Evolutionary conservation across 2,113 vertebrate species (phyloP).

Genomic region (Bos javanicus): DNA sequence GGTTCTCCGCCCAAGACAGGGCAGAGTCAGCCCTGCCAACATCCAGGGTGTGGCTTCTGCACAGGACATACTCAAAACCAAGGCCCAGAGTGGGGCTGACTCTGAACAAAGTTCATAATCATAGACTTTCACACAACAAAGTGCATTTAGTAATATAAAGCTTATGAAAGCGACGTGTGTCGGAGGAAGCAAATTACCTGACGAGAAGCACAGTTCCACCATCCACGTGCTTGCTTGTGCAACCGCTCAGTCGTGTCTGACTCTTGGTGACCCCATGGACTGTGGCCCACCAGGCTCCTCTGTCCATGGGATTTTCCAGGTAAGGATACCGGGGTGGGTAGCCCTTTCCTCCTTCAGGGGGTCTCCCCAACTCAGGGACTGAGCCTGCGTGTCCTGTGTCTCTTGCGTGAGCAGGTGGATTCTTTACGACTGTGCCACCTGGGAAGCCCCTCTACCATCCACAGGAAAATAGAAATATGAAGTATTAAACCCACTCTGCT

Average conservation of each 20-base stretch:
- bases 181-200: not conserved
- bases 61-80: no score
- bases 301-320: not conserved
- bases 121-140: not conserved
- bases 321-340: not conserved
- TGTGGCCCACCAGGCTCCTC: not conserved
- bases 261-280: not conserved
- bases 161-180: not conserved
- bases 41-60: not conserved
- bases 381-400: accelerated
- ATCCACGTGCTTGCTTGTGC: not conserved
- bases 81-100: not conserved
- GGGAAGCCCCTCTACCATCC: not conserved
- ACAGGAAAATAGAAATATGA: not conserved
- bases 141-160: not conserved
- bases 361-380: not conserved
- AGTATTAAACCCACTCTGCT: not conserved
- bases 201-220: not conserved
- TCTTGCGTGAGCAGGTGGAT: not conserved
- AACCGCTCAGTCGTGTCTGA: accelerated
- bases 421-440: not conserved
- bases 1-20: not conserved
- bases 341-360: not conserved
- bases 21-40: not conserved
- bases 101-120: not conserved